These are phyloP conservation scores for Scalopus aquaticus DNA, from an alignment of 2,113 vertebrate species.

Conservation along the genomic window DNA sequence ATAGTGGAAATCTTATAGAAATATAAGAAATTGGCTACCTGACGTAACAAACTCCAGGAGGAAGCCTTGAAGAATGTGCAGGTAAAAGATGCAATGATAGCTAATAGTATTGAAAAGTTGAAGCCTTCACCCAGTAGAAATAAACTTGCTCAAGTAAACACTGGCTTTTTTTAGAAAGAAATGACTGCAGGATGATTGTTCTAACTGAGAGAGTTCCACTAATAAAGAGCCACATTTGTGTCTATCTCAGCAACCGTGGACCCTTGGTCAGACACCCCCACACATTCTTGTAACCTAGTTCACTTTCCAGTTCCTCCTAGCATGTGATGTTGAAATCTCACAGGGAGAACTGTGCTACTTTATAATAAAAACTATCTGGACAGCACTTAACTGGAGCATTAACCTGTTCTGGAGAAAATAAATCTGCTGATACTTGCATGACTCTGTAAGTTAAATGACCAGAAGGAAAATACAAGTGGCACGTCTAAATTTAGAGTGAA, in stretches of 20 bases:
- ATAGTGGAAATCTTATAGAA: not conserved
- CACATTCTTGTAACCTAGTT: conserved; percentile 69
- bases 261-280: not conserved
- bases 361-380: conserved; percentile 74
- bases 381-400: conserved; percentile 73
- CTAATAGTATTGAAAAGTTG: not conserved
- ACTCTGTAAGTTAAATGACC: conserved; percentile 48
- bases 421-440: conserved; percentile 61
- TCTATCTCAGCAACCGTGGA: conserved; percentile 8
- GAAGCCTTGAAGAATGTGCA: not conserved
- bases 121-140: not conserved
- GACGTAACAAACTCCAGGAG: not conserved
- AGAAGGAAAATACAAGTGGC: conserved; percentile 43
- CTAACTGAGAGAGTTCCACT: not conserved
- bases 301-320: conserved; percentile 47
- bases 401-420: conserved; percentile 69
- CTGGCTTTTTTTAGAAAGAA: not conserved
- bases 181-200: not conserved
- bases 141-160: conserved; percentile 12
- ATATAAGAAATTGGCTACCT: not conserved
- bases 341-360: conserved; percentile 75
- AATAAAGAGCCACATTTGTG: not conserved
- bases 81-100: not conserved
- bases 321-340: conserved; percentile 71
- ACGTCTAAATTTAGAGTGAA: conserved; percentile 48